Evolutionary conservation across 2,888 invertebrate genomes (phyloP).

Genomic region (Agrotis segetum): DNA sequence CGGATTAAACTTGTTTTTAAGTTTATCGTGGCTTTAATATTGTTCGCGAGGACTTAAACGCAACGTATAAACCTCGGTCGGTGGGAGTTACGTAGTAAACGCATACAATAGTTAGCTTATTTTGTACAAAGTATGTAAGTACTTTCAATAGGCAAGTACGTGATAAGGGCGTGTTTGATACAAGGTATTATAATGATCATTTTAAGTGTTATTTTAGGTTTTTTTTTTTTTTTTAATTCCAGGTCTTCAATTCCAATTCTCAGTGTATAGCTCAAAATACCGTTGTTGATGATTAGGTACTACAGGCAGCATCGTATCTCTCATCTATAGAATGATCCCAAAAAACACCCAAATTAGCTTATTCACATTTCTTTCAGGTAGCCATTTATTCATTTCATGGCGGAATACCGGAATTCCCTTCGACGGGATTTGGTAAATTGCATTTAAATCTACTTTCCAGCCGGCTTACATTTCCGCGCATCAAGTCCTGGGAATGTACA

Average conservation of each 20-base stretch:
- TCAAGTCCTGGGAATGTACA: slow-evolving; percentile 81
- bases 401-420: slow-evolving; percentile 68
- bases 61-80: slow-evolving; percentile 81
- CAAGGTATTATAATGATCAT: neutral
- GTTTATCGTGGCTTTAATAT: slow-evolving; percentile 89
- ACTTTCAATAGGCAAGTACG: slow-evolving; percentile 64
- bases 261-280: no score
- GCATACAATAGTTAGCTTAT: slow-evolving; percentile 73
- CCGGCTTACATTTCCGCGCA: slow-evolving; percentile 80
- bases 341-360: slow-evolving; percentile 35
- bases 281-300: neutral
- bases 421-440: slow-evolving; percentile 75
- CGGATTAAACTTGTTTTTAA: slow-evolving; percentile 90
- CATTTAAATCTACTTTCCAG: slow-evolving; percentile 79
- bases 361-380: slow-evolving; percentile 37
- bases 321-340: slow-evolving; percentile 13
- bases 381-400: slow-evolving; percentile 47
- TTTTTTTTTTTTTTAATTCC: no score
- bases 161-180: slow-evolving; percentile 13
- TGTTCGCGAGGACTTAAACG: slow-evolving; percentile 87
- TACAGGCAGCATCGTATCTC: neutral
- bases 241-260: no score
- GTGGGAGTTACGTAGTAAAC: slow-evolving; percentile 73
- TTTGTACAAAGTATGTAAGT: slow-evolving; percentile 55
- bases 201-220: no score